A percentile compares a stretch with the other conserved stretches of the same genome.
Evolutionary conservation across 2,113 vertebrate species (phyloP).

Genomic region (Anguilla rostrata): DNA sequence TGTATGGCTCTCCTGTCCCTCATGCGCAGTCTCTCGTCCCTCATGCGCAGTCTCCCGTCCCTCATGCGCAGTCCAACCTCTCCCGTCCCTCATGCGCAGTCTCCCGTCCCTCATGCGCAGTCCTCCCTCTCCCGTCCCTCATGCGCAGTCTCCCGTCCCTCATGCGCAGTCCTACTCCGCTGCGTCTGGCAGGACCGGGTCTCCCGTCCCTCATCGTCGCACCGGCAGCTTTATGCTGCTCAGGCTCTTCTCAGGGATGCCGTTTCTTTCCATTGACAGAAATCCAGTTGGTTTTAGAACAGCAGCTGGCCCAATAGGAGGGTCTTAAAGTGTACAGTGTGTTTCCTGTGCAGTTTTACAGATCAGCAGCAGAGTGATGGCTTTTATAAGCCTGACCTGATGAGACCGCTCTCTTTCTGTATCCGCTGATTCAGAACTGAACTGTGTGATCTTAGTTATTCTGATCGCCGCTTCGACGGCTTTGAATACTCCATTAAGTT

Average conservation of each 20-base stretch:
- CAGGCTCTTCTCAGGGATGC: conserved; percentile 74
- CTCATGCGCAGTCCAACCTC: too few relatives aligned
- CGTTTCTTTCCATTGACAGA: conserved; percentile 76
- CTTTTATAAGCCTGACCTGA: conserved; percentile 69
- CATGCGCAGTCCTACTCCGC: conserved; percentile 50
- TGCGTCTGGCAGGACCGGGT: conserved; percentile 68
- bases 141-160: too few relatives aligned
- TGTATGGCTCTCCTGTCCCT: conserved; percentile 69
- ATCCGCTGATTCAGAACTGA: conserved; percentile 68
- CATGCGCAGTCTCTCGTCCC: too few relatives aligned
- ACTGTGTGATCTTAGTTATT: conserved; percentile 58
- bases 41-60: too few relatives aligned
- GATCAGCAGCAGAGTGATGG: conserved; percentile 66
- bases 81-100: too few relatives aligned
- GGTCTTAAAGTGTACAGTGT: conserved; percentile 73
- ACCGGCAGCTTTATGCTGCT: conserved; percentile 70
- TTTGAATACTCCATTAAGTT: conserved; percentile 62
- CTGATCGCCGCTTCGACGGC: conserved; percentile 45
- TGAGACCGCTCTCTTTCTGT: conserved; percentile 52
- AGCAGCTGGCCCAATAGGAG: conserved; percentile 74
- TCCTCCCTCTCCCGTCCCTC: too few relatives aligned
- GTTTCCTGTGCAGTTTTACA: conserved; percentile 72
- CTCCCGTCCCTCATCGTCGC: conserved; percentile 68
- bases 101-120: too few relatives aligned
- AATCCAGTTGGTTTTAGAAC: conserved; percentile 81